phyloP scores from a whole-genome alignment of 53 echinoderm and acorn worm genomes.

The Arbacia lixula region DNA sequence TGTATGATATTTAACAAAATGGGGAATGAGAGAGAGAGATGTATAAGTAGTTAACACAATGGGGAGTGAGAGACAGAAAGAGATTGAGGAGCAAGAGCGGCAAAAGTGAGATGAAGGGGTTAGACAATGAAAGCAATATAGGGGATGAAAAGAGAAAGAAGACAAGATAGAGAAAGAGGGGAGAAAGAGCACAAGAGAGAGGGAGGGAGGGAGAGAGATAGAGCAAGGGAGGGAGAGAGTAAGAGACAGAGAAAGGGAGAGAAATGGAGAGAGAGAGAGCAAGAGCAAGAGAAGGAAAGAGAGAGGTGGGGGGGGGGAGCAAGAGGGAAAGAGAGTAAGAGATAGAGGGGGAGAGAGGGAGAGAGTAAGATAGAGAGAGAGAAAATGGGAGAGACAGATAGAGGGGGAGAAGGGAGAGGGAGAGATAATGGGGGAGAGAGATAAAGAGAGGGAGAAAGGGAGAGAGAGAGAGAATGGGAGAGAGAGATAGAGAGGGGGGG shows the following conservation, averaged over 20 bases:
- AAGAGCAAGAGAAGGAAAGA: too few species aligned
- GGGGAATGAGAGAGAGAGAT: not conserved
- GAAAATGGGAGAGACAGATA: too few species aligned
- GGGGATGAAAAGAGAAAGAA: not conserved
- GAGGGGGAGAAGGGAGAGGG: not conserved
- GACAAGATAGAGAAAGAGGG: not conserved
- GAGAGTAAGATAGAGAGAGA: too few species aligned
- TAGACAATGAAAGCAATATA: too few species aligned
- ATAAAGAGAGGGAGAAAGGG: not conserved
- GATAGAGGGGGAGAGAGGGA: not conserved
- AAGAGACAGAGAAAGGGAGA: not conserved
- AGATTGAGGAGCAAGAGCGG: too few species aligned
- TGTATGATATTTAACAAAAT: too few species aligned
- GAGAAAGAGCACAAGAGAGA: not conserved
- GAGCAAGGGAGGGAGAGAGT: not conserved
- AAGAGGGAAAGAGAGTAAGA: not conserved
- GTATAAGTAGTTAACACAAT: not conserved
- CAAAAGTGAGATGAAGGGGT: not conserved
- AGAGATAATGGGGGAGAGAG: not conserved
- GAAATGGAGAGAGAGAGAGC: too few species aligned
- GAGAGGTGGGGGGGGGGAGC: too few species aligned
- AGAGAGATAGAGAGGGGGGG: not conserved
- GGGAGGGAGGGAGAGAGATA: not conserved
- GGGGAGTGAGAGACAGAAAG: not conserved
- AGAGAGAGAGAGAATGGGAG: not conserved